Evolutionary conservation across 2,113 vertebrate species (phyloP).

Genomic region (Chaetura pelagica): DNA sequence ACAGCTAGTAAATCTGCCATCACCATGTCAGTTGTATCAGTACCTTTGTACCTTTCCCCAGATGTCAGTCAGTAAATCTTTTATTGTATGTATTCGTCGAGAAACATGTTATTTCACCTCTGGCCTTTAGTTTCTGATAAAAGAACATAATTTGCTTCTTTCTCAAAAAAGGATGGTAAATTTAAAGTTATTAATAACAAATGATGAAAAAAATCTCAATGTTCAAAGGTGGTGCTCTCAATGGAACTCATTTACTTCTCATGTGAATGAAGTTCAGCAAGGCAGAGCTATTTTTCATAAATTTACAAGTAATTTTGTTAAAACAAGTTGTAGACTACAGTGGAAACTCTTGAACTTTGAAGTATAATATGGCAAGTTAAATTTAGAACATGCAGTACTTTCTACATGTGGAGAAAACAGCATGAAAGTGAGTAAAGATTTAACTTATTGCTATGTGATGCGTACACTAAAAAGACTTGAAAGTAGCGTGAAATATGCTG

Average conservation of each 20-base stretch:
- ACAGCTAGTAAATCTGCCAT: constrained; percentile 23
- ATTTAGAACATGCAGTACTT: neutral
- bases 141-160: neutral
- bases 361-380: neutral
- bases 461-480: neutral
- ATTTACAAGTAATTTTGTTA: neutral
- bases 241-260: neutral
- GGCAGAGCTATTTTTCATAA: neutral
- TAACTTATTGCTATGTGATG: neutral
- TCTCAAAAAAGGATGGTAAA: neutral
- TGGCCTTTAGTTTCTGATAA: neutral
- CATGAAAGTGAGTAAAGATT: neutral
- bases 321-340: neutral
- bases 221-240: neutral
- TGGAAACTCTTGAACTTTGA: neutral
- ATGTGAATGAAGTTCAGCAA: neutral
- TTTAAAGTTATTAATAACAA: neutral
- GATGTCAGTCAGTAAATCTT: neutral
- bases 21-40: neutral
- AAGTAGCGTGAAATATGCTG: neutral
- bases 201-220: neutral
- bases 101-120: constrained; percentile 1
- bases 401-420: neutral
- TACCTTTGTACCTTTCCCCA: neutral
- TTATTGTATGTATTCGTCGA: neutral